Evolutionary conservation across 2,797 vertebrate species (phyloP), one percentile per base, ranked within the genome.

Genomic region (Galagoides demidoff): DNA sequence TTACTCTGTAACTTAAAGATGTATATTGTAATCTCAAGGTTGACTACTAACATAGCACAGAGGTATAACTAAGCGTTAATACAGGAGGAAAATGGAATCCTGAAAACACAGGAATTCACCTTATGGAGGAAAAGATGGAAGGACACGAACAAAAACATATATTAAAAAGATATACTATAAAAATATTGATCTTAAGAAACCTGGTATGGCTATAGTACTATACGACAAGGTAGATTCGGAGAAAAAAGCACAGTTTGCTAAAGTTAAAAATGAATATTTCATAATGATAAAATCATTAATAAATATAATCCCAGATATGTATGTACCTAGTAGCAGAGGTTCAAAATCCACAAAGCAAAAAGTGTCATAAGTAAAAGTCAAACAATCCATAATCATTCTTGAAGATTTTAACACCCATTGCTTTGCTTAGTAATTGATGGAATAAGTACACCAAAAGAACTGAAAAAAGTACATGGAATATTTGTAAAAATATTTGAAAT

Each of bases 161-260:
- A 95, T 52, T 5, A 68, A 76, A 88, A 93, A n/a, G 19, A 57
- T 57, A 70, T 55, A 31, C 9, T 25, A 68, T 43, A 59, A 73
- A 90, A 87, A 90, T 34, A 59, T 2, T 94, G 66, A 25, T 76
- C 74, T 76, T 82, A 82, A 78, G 81, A 90, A 78, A 78, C 12
- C 7, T 91, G 57, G 19, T 43, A 77, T 34, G 22, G 11, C 39
- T 74, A 29, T 34, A 74, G 37, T 61, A 89, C 19, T 27, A 0
- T 61, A 31, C 73, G 20, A 59, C 37, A 45, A 64, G 14, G 10
- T 16, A 77, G 31, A 64, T 22, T 70, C 90, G n/a, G 63, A 77
- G 16, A 43, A 0, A 84, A 84, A 93, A 37, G 16, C 16, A 45
- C 13, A 43, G 37, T 63, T 52, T 52, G 39, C 17, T n/a, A 76